Evolutionary conservation across 2,797 vertebrate species (phyloP).

Genomic region (Oceanodroma leucorhoa): DNA sequence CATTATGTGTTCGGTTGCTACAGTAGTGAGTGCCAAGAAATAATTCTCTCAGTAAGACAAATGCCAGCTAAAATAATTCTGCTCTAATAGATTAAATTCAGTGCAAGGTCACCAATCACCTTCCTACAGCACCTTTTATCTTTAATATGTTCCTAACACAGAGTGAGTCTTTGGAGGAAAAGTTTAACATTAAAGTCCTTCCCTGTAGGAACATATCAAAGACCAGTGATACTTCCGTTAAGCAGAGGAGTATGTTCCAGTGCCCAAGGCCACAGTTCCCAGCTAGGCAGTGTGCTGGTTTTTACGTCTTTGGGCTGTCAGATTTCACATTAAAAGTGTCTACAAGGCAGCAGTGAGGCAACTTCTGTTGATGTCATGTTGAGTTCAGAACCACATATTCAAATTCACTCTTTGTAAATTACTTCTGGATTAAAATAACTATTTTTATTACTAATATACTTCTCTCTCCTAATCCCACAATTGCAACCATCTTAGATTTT

Average conservation of each 20-base stretch:
- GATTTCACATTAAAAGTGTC: neutral
- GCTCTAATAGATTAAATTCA: slow-evolving; percentile 45
- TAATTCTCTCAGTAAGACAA: slow-evolving; percentile 44
- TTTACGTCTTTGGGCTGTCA: neutral
- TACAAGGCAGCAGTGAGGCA: neutral
- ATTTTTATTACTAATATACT: neutral
- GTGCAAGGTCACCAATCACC: slow-evolving; percentile 35
- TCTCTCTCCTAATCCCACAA: neutral
- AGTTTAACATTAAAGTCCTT: neutral
- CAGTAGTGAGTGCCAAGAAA: slow-evolving; percentile 33
- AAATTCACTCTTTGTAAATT: neutral
- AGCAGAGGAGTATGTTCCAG: neutral
- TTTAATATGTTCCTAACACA: neutral
- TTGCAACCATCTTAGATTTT: neutral
- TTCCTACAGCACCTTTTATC: neutral
- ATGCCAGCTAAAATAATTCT: slow-evolving; percentile 55
- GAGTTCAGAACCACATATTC: neutral
- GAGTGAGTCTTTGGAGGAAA: neutral
- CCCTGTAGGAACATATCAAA: neutral
- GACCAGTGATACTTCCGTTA: neutral
- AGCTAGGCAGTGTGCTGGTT: neutral
- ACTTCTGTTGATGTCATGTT: neutral
- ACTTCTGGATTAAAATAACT: neutral
- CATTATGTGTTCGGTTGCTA: slow-evolving; percentile 59
- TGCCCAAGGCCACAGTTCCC: neutral